These are phyloP conservation scores for Uropetala carovei DNA, from an alignment of 2,888 invertebrate species.

Conservation along the genomic window DNA sequence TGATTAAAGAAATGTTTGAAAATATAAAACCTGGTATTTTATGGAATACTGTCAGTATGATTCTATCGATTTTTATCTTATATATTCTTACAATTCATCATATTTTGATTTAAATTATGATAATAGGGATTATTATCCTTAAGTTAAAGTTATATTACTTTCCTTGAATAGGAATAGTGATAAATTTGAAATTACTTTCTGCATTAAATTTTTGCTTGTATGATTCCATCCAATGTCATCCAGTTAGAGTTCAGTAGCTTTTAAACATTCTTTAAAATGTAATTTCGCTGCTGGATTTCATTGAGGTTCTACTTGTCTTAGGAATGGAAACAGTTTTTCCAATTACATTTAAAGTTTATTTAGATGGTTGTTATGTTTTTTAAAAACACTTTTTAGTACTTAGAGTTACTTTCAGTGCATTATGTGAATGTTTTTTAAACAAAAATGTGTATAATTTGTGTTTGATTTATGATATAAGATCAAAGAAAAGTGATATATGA, in stretches of 20 bases:
- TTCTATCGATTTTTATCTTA: too few relatives aligned
- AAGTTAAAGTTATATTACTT: background rate
- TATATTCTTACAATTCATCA: too few relatives aligned
- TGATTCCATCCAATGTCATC: too few relatives aligned
- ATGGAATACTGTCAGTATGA: too few relatives aligned
- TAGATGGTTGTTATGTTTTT: background rate
- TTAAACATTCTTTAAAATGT: too few relatives aligned
- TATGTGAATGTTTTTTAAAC: conserved; percentile 1
- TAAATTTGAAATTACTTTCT: background rate
- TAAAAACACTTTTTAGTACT: background rate
- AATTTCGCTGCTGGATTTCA: background rate
- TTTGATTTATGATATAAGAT: background rate
- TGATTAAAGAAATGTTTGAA: background rate
- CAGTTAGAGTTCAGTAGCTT: too few relatives aligned
- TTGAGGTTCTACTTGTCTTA: background rate
- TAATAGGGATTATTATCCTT: background rate
- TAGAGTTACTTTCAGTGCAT: background rate
- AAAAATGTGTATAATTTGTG: background rate
- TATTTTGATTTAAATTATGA: background rate
- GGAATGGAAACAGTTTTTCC: background rate
- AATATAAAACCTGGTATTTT: too few relatives aligned
- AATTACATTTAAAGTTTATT: background rate
- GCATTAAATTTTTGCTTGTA: background rate
- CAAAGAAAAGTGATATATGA: background rate
- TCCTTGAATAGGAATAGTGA: background rate